These are phyloP conservation scores for Hydrolagus affinis DNA, from an alignment of 2,113 vertebrate genomes.

Conservation along the genomic window DNA sequence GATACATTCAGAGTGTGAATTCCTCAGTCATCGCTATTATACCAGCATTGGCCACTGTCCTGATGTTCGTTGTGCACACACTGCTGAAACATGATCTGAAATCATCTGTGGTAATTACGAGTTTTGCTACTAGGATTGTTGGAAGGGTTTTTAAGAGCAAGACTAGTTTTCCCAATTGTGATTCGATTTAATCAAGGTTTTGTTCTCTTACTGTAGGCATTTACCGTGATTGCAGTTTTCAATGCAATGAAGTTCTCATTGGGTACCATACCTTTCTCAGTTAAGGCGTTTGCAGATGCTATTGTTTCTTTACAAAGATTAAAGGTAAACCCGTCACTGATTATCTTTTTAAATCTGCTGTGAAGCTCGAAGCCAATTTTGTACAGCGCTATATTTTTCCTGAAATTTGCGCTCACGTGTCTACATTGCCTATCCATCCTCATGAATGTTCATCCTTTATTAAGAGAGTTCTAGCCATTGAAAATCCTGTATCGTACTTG, in stretches of 20 bases:
- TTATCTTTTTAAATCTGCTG: background rate
- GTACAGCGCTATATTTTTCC: background rate
- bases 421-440: background rate
- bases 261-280: slow-evolving; percentile 52
- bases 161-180: background rate
- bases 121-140: background rate
- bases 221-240: slow-evolving; percentile 68
- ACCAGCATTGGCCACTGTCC: slow-evolving; percentile 54
- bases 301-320: slow-evolving; percentile 52
- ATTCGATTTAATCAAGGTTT: background rate
- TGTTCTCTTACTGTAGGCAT: slow-evolving; percentile 52
- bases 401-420: background rate
- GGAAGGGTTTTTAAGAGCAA: background rate
- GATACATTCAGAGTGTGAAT: slow-evolving; percentile 62
- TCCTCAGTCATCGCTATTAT: slow-evolving; percentile 47
- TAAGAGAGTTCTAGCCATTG: slow-evolving; percentile 61
- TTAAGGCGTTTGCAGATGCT: slow-evolving; percentile 55
- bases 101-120: slow-evolving; percentile 52
- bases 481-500: slow-evolving; percentile 63
- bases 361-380: background rate
- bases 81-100: slow-evolving; percentile 47
- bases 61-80: slow-evolving; percentile 62
- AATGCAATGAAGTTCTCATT: slow-evolving; percentile 64
- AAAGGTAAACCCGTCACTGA: slow-evolving; percentile 46
- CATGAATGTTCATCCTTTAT: slow-evolving; percentile 38